These are phyloP conservation scores for Epirrhoe tristata DNA, from an alignment of 2,888 invertebrate genomes.

Conservation along the genomic window DNA sequence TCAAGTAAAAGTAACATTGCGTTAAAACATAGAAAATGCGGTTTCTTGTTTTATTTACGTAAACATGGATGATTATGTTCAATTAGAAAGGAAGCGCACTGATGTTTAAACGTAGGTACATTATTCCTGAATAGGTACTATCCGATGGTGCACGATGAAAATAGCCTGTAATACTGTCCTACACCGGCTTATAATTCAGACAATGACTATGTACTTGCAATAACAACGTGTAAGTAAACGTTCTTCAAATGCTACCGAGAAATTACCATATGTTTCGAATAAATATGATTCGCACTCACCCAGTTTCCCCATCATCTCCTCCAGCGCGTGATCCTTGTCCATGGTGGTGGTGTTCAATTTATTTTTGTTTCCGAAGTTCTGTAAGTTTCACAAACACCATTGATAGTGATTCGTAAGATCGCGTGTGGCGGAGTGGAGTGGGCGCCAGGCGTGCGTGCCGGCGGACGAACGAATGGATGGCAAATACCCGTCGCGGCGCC, in stretches of 20 bases:
- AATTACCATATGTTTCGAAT: constrained; percentile 61
- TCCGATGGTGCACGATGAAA: constrained; percentile 49
- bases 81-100: constrained; percentile 55
- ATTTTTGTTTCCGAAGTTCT: constrained; percentile 56
- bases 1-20: background rate
- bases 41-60: constrained; percentile 12
- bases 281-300: constrained; percentile 73
- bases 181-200: constrained; percentile 5
- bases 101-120: constrained; percentile 44
- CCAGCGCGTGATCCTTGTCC: constrained; percentile 87
- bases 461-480: constrained; percentile 77
- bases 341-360: constrained; percentile 61
- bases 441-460: constrained; percentile 75
- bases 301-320: constrained; percentile 88
- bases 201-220: constrained; percentile 24
- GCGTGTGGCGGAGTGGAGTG: constrained; percentile 57
- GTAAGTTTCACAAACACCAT: constrained; percentile 75
- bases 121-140: constrained; percentile 39
- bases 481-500: constrained; percentile 50
- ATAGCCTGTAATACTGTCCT: constrained; percentile 44
- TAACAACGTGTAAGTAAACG: constrained; percentile 54
- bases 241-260: constrained; percentile 41
- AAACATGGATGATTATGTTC: constrained; percentile 37
- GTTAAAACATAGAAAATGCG: background rate
- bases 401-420: constrained; percentile 55